Conservation (phyloP, 1,140 invertebrate genomes). For the Laodelphax striatellus region DNA sequence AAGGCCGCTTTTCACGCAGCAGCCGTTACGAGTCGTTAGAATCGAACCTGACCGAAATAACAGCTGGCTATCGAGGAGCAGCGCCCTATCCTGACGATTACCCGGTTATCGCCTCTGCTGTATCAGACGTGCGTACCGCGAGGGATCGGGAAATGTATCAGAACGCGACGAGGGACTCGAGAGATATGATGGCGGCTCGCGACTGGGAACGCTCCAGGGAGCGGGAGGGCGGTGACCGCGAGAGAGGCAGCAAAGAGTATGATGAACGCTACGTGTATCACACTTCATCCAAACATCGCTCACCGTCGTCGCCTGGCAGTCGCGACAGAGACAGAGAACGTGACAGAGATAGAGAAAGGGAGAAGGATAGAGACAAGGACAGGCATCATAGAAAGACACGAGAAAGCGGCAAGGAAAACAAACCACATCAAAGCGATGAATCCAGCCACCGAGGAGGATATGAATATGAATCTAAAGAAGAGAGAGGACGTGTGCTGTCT, state of each 20-base stretch:
- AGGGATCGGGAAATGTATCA: constrained; percentile 5
- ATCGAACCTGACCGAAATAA: too few relatives aligned
- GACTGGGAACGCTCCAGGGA: constrained; percentile 28
- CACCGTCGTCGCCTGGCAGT: constrained; percentile 22
- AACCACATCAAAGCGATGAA: constrained; percentile 39
- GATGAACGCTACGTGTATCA: background rate
- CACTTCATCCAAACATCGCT: constrained; percentile 23
- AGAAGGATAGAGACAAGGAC: constrained; percentile 35
- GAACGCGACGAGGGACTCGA: background rate
- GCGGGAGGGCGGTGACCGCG: background rate
- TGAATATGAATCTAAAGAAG: background rate
- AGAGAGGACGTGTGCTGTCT: background rate
- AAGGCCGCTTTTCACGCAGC: too few relatives aligned
- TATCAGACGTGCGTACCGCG: background rate
- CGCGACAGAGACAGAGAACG: too few relatives aligned
- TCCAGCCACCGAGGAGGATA: background rate
- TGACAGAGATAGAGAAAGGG: background rate
- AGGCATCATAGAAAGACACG: constrained; percentile 31
- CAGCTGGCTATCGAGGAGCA: too few relatives aligned
- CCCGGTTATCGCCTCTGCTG: background rate
- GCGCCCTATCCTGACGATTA: background rate
- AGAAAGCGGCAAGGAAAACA: constrained; percentile 37
- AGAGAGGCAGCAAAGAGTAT: too few relatives aligned
- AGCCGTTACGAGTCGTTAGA: too few relatives aligned
- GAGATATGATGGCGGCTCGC: constrained; percentile 26